phyloP scores from a whole-genome alignment of 2,797 vertebrate species.

The Argentina silus region DNA sequence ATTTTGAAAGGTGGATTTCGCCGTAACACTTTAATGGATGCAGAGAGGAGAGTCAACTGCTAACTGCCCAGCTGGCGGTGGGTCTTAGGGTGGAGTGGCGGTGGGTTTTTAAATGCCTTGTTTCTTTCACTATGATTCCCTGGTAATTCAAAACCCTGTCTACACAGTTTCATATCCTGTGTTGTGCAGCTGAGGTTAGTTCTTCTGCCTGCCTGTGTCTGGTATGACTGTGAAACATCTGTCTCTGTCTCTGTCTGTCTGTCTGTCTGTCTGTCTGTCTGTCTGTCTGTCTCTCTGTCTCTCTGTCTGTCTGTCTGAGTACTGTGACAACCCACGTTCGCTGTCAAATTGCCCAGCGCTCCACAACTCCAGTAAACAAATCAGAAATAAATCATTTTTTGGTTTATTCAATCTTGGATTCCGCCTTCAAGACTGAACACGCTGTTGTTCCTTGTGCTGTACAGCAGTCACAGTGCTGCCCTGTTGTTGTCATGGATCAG shows the following conservation, averaged over 20 bases:
- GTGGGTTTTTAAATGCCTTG: background rate
- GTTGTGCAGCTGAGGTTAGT: background rate
- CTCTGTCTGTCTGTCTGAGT: background rate
- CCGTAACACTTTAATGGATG: background rate
- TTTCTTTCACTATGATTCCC: background rate
- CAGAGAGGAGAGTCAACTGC: background rate
- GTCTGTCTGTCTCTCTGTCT: background rate
- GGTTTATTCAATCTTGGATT: background rate
- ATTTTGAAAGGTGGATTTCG: constrained; percentile 12
- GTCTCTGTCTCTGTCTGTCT: background rate
- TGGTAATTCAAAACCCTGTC: background rate
- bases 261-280: background rate
- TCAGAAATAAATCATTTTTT: background rate
- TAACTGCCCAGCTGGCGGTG: too few species aligned
- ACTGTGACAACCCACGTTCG: background rate
- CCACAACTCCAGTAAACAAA: too few species aligned
- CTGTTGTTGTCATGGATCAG: too few species aligned
- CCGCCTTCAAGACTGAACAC: too few species aligned
- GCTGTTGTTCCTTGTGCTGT: too few species aligned
- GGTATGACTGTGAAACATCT: background rate
- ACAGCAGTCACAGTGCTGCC: too few species aligned
- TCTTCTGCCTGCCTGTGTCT: background rate
- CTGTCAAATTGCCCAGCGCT: too few species aligned
- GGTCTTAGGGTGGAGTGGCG: background rate
- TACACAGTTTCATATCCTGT: constrained; percentile 4